Conservation (phyloP, 2,797 vertebrate species). For the Peromyscus eremicus region DNA sequence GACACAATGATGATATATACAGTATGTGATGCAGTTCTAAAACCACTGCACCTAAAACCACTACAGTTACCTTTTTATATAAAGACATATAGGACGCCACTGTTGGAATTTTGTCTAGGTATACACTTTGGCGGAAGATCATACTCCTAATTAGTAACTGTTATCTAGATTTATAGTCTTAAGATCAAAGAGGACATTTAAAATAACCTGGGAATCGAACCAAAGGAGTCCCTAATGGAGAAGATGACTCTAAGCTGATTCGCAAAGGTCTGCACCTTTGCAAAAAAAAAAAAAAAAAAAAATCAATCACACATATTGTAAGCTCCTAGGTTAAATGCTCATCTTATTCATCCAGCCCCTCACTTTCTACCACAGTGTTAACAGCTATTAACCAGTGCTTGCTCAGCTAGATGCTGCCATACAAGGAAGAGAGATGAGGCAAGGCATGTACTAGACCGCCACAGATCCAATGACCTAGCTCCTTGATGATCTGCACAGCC, state of each 20-base stretch:
- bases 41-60: neutral
- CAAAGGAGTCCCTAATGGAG: neutral
- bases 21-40: neutral
- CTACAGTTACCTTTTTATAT: neutral
- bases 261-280: neutral
- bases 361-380: neutral
- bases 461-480: neutral
- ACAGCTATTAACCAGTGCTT: neutral
- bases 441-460: neutral
- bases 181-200: neutral
- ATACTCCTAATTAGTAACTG: neutral
- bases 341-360: neutral
- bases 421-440: neutral
- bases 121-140: neutral
- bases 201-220: neutral
- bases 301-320: neutral
- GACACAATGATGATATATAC: neutral
- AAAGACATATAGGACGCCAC: neutral
- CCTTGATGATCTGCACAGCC: accelerated
- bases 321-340: neutral
- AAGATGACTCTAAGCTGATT: neutral
- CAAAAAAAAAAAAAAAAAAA: neutral
- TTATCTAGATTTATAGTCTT: neutral
- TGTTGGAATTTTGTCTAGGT: neutral
- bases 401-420: neutral